Evolutionary conservation across 2,888 invertebrate species (phyloP), one percentile per base, ranked within the genome.

Genomic region (Escarpia spicata): DNA sequence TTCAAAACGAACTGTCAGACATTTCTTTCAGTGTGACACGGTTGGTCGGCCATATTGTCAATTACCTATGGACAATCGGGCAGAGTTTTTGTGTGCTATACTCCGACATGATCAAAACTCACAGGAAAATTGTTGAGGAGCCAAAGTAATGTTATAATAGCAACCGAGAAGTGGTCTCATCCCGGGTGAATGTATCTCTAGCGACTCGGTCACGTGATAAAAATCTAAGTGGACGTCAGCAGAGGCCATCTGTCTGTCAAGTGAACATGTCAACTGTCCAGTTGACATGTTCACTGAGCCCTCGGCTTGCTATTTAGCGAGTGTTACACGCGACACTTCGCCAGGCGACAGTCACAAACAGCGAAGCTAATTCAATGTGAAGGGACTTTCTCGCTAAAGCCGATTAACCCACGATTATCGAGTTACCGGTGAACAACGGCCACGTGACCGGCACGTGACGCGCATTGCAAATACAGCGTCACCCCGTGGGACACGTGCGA

Each of bases 341-440:
- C 19, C n/a, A 26, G 75, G 75, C 26, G 75, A 26, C 75, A 75
- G 75, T n/a, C 75, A n/a, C n/a, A 19, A n/a, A 26, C n/a, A n/a
- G n/a, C 75, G 75, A 75, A 3, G 19, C 75, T 75, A 75, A 75
- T 75, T 75, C 75, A 4, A 75, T 26, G 75, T 75, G 75, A 75
- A 75, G 75, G 75, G 75, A 75, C 75, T 19, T 75, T 75, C 75
- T 19, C 75, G 75, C 75, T 26, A 26, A 37, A 75, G 75, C 75
- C 75, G 75, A 75, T 75, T 75, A 75, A 75, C 75, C 75, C 75
- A 75, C 75, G 75, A 75, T 75, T 75, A 75, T 75, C n/a, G 19
- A 75, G 75, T 75, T 75, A 75, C 75, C n/a, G 75, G 26, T 6
- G 75, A 75, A 26, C 75, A 26, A 26, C 75, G 75, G 26, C 26